Conservation (phyloP, 2,797 vertebrate species). For the Peromyscus nudipes region DNA sequence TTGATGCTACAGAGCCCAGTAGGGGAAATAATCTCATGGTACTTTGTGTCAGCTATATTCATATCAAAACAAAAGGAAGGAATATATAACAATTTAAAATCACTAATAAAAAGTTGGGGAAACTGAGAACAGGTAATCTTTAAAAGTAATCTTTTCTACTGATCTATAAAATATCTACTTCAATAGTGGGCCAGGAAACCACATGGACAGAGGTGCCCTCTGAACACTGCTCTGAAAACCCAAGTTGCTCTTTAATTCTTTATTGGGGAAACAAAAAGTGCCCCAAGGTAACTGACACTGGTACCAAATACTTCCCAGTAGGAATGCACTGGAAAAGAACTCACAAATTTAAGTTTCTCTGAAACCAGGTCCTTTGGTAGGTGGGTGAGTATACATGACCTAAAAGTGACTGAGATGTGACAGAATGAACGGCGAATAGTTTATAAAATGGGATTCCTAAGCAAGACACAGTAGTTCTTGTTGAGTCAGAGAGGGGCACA, state of each 20-base stretch:
- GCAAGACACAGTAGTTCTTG: neutral
- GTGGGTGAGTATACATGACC: neutral
- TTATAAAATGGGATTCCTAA: neutral
- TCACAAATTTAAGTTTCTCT: neutral
- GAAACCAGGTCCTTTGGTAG: constrained; percentile 6
- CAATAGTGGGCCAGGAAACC: neutral
- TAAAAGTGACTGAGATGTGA: neutral
- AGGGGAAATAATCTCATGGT: neutral
- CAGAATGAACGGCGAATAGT: neutral
- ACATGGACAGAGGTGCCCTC: neutral
- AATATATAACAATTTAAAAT: neutral
- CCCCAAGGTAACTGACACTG: neutral
- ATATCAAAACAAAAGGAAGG: constrained; percentile 14
- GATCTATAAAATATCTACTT: neutral
- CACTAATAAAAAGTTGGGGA: neutral
- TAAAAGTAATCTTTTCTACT: neutral
- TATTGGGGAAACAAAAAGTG: constrained; percentile 24
- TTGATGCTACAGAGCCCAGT: neutral
- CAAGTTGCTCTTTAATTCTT: neutral
- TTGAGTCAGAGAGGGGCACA: neutral
- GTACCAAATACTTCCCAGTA: neutral
- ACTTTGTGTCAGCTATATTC: neutral
- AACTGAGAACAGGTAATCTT: constrained; percentile 1
- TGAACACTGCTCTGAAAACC: neutral
- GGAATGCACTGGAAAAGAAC: neutral